Evolutionary conservation across 2,888 invertebrate species (phyloP).

Genomic region (Melanophora roralis): DNA sequence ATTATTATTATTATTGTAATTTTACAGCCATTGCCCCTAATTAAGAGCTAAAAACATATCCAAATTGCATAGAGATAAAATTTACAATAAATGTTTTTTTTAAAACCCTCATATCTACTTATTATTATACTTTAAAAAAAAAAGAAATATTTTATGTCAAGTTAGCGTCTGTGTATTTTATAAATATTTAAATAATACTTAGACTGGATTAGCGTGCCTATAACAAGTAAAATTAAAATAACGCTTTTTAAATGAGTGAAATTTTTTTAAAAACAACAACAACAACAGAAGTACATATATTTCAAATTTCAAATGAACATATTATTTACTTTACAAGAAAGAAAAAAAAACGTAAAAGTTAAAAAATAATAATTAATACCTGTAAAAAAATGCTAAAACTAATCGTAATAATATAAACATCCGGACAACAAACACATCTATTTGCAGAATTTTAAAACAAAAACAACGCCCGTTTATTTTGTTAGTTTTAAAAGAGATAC

Average conservation of each 20-base stretch:
- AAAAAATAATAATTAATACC: conserved; percentile 6
- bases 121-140: no score
- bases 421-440: neutral
- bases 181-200: no score
- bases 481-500: neutral
- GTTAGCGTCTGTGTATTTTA: no score
- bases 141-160: no score
- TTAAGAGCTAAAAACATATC: conserved; percentile 20
- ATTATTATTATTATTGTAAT: conserved; percentile 18
- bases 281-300: neutral
- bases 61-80: conserved; percentile 17
- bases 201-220: no score
- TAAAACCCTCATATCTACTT: neutral
- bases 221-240: neutral
- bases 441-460: conserved; percentile 44
- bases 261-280: conserved; percentile 3
- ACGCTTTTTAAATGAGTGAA: no score
- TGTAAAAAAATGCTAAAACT: conserved; percentile 23
- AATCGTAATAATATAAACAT: neutral
- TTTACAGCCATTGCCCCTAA: conserved; percentile 32
- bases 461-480: conserved; percentile 56
- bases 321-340: conserved; percentile 14
- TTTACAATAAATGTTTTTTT: neutral
- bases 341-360: no score
- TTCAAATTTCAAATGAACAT: no score